These are phyloP conservation scores for Orientallactaga bullata DNA, from an alignment of 2,113 vertebrate species.

Conservation along the genomic window DNA sequence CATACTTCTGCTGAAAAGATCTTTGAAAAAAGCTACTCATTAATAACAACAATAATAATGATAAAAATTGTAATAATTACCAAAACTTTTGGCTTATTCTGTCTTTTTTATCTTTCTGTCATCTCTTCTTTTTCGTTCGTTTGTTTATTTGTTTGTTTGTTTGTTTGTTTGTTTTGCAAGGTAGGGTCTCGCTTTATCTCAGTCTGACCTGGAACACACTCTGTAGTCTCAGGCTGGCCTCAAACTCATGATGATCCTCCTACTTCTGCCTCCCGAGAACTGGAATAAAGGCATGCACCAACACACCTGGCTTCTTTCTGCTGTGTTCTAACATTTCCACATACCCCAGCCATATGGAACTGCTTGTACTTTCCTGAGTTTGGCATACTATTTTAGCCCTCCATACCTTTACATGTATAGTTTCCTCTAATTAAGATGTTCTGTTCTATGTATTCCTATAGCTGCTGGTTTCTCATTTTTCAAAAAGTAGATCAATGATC, in stretches of 20 bases:
- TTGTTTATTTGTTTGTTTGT: too few relatives aligned
- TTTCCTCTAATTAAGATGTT: slow-evolving; percentile 39
- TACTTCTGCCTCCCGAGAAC: too few relatives aligned
- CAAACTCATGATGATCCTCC: too few relatives aligned
- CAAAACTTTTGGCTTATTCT: slow-evolving; percentile 49
- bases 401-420: not conserved
- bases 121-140: not conserved
- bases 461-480: slow-evolving; percentile 3
- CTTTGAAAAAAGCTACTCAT: not conserved
- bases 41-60: not conserved
- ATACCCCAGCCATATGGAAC: slow-evolving; percentile 15
- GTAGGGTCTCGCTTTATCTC: too few relatives aligned
- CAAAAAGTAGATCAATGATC: slow-evolving; percentile 23
- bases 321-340: slow-evolving; percentile 16
- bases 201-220: too few relatives aligned
- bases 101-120: not conserved
- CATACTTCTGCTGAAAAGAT: not conserved
- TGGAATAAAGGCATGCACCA: too few relatives aligned
- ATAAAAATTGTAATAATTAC: slow-evolving; percentile 41
- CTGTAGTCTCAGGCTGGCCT: too few relatives aligned
- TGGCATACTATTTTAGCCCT: slow-evolving; percentile 41
- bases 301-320: too few relatives aligned
- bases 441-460: not conserved
- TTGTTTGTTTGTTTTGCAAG: too few relatives aligned
- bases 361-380: slow-evolving; percentile 53